Evolutionary conservation across 30 jellyfish, hydroid and myxozoan genomes (phyloP).

Genomic region (Hydractinia symbiolongicarpus): DNA sequence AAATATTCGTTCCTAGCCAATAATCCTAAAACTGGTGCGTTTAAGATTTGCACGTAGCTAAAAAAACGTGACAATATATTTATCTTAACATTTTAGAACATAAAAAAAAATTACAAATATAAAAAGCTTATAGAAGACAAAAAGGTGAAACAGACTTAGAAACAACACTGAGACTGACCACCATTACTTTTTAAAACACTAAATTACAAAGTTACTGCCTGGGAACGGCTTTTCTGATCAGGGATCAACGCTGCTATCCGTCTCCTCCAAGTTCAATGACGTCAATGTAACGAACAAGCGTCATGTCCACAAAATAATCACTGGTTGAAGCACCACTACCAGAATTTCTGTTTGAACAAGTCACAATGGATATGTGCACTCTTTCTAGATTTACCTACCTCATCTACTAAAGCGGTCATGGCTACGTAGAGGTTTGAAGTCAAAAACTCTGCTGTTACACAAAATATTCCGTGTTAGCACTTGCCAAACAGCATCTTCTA

Average conservation of each 20-base stretch:
- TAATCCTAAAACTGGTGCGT: too few relatives aligned
- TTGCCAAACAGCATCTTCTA: not conserved
- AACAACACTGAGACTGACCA: too few relatives aligned
- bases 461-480: constrained; percentile 23
- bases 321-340: constrained; percentile 19
- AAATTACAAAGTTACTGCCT: constrained; percentile 19
- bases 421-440: not conserved
- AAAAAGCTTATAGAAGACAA: too few relatives aligned
- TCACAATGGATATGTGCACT: constrained; percentile 12
- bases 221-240: constrained; percentile 52
- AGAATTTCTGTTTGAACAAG: constrained; percentile 36
- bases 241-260: constrained; percentile 46
- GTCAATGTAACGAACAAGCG: constrained; percentile 35
- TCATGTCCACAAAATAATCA: constrained; percentile 36
- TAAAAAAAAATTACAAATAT: too few relatives aligned
- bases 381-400: constrained; percentile 23
- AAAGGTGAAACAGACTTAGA: too few relatives aligned
- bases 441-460: not conserved
- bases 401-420: not conserved
- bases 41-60: too few relatives aligned
- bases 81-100: too few relatives aligned
- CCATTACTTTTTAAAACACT: too few relatives aligned
- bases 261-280: constrained; percentile 28
- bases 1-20: too few relatives aligned
- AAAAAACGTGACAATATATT: too few relatives aligned